A percentile compares a stretch with the other conserved stretches of the same genome.
These are phyloP conservation scores for Delphinapterus leucas DNA, from an alignment of 2,113 vertebrate genomes.

Conservation along the genomic window DNA sequence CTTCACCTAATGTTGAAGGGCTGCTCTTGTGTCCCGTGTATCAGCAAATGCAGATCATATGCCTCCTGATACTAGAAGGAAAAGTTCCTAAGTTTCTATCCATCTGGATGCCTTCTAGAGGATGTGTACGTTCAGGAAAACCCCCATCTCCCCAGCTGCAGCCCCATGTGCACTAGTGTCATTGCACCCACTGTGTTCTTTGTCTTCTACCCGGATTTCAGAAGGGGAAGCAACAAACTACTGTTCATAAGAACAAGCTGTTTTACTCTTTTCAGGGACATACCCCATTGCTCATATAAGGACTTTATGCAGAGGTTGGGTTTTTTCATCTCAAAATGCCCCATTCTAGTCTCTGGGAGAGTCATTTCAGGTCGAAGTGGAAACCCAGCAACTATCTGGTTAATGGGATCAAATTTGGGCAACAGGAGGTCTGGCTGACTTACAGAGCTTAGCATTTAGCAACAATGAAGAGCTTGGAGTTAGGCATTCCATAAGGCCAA, in stretches of 20 bases:
- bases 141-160: neutral
- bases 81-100: constrained; percentile 6
- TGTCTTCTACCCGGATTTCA: neutral
- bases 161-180: neutral
- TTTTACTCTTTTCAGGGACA: neutral
- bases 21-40: constrained; percentile 53
- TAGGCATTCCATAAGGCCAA: constrained; percentile 5
- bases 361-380: constrained; percentile 33
- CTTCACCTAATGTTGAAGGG: constrained; percentile 70
- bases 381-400: constrained; percentile 57
- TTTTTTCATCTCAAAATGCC: constrained; percentile 44
- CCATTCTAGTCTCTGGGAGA: constrained; percentile 10
- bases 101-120: neutral
- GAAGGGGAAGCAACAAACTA: neutral
- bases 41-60: constrained; percentile 65
- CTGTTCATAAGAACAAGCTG: neutral
- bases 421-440: constrained; percentile 37
- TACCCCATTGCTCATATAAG: neutral
- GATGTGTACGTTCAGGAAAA: neutral
- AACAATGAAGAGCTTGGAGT: constrained; percentile 18
- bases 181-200: neutral
- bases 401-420: constrained; percentile 38
- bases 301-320: neutral
- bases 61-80: constrained; percentile 12
- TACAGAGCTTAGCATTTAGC: constrained; percentile 36